Conservation (phyloP, 2,797 vertebrate species). For the Okamejei kenojei region DNA sequence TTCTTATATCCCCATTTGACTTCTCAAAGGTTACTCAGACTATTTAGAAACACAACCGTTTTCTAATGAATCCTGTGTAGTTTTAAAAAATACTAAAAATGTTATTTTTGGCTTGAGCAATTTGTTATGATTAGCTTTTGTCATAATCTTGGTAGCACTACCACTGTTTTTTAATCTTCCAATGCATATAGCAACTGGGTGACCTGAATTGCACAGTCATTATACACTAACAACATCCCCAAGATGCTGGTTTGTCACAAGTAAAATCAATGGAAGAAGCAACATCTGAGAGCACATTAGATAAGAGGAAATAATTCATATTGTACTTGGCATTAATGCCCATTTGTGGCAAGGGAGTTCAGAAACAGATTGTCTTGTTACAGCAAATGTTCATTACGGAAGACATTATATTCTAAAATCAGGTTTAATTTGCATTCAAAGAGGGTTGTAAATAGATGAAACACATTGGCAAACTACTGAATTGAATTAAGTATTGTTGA, state of each 20-base stretch:
- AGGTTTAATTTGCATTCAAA: slow-evolving; percentile 19
- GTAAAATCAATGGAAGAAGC: slow-evolving; percentile 21
- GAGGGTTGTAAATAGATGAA: neutral
- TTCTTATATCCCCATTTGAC: no score
- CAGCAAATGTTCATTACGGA: neutral
- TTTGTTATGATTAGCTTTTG: neutral
- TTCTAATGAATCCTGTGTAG: neutral
- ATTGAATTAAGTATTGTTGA: neutral
- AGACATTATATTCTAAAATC: neutral
- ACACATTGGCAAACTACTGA: neutral
- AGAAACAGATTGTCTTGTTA: slow-evolving; percentile 12
- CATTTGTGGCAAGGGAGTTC: slow-evolving; percentile 23
- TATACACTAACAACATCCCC: neutral
- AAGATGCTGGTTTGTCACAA: neutral
- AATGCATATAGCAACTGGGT: neutral
- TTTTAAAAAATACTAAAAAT: neutral
- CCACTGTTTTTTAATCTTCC: neutral
- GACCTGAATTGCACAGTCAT: neutral
- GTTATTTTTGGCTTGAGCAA: neutral
- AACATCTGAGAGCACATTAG: neutral
- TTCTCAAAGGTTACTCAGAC: no score
- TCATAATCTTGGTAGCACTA: neutral
- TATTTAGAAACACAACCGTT: neutral
- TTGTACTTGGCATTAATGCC: neutral
- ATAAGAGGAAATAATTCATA: slow-evolving; percentile 25